Conservation (phyloP, 2,797 vertebrate species). For the Mionectes olivaceus region DNA sequence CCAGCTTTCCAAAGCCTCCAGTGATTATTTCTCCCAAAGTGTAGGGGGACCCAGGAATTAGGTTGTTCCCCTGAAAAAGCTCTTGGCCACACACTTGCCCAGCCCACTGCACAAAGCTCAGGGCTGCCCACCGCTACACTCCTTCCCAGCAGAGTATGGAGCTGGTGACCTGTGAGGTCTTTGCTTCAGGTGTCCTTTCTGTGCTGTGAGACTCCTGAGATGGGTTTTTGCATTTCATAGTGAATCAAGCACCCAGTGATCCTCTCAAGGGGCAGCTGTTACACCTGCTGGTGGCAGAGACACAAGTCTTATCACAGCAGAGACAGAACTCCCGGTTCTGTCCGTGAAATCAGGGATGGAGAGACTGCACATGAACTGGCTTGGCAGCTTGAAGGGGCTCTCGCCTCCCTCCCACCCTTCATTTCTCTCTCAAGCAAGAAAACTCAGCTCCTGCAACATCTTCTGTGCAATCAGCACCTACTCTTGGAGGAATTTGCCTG, state of each 20-base stretch:
- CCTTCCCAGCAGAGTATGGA: neutral
- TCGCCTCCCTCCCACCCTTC: neutral
- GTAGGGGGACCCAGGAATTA: neutral
- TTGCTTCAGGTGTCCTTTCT: neutral
- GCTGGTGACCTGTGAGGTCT: neutral
- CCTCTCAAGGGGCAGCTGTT: neutral
- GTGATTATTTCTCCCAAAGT: neutral
- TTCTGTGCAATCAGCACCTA: neutral
- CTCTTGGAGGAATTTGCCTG: neutral
- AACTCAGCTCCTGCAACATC: neutral
- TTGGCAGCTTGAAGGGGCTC: conserved; percentile 3
- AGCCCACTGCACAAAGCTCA: neutral
- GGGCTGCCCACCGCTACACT: neutral
- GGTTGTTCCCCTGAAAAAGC: neutral
- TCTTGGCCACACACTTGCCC: neutral
- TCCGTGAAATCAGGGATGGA: neutral
- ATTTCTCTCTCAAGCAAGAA: neutral
- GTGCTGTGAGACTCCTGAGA: neutral
- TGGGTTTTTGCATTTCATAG: neutral
- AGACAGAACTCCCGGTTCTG: neutral
- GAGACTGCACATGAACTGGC: neutral
- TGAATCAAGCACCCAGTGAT: neutral
- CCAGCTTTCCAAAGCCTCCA: neutral
- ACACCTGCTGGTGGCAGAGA: neutral
- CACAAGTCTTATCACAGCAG: neutral